Evolutionary conservation across 2,797 vertebrate species (phyloP), one percentile per base, ranked within the genome.

Genomic region (Natrix natrix): DNA sequence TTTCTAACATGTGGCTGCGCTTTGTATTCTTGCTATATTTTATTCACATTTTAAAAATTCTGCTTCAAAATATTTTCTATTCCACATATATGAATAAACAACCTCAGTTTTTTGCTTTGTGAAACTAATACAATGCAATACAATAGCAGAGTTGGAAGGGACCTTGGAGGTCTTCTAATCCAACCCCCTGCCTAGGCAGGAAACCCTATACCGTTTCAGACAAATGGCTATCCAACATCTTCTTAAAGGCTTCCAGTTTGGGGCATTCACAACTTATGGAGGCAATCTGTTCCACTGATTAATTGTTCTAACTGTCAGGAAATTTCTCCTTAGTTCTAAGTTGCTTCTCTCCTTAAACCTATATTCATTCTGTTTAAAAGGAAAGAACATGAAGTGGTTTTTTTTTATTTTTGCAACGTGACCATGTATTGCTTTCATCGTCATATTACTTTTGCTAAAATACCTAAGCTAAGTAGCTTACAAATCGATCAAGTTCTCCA

Each of bases 11-110:
- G 0, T 54, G 16, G 14, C 59, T 83, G 32, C 26, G 0, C 54
- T 91, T 52, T 86, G 37, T 86, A 43, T 87, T 91, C 57, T 14
- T 37, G 48, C 59, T 92, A 1, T 6, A n/a, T 55, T 92, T 13
- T 88, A 93, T 91, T 83, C 20, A 86, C 57, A 56, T 69, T 69
- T 90, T 88, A 93, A 56, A 56, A 59, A 17, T 8, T 66, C 54
- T 61, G 43, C 89, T 92, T 94, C 78, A 63, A 66, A 87, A 2
- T 59, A 89, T 54, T 43, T 93, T 92, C 55, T 37, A 32, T 69
- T 66, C 8, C 32, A 55, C 54, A 0, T 2, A 5, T 86, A 90
- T 43, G 43, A 90, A 56, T 63, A 28, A 43, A 43, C 43, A 92
- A 26, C 2, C 5, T 94, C 78, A 1, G 0, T 89, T 93, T 89